Base-by-base conservation (phyloP, 1,140 invertebrate genomes). In the Luehdorfia chinensis region DNA sequence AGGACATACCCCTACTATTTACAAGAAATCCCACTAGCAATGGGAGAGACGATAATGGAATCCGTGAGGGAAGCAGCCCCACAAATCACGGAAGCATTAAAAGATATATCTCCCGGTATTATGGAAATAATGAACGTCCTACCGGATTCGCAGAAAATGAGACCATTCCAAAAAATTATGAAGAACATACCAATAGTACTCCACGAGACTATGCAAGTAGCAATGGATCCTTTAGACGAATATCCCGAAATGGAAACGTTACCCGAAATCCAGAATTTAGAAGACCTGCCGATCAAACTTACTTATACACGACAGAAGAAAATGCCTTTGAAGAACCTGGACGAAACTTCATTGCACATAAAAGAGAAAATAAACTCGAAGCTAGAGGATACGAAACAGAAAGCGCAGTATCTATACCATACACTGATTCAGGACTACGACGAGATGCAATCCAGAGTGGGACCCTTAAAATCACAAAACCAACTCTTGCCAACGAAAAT, bases 1-100 rank as follows among this genome's bases (percentile, higher is more conserved):
- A 74, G 79, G 60, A 75, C 79, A 12, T 86, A 84, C 48, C 79
- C 79, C 4, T 75, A 84, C 33, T 84, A 84, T 53, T 68, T 86
- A 16, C 81, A 86, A 69, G 79, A 86, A 66, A 86, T 86, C 50
- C 81, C 81, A 8, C 34, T 80, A 52, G 81, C 81, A 1, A 55
- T 86, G 23, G 72, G 78, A 45, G 83, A 86, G 57, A 84, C 83
- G 2, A 74, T 86, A 41, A 66, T 86, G 63, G 76, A 80, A 9
- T 72, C 77, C 32, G 60, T 86, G 45, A 75, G 68, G 55, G 79
- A 84, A 63, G 75, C 75, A 21, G 73, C 77, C 11, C 81, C 81
- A 8, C 81, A 83, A 44, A 63, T 86, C 45, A 80, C 81, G 14
- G 72, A 62, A 55, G 67, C 81, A 4, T 41, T 86, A 50, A 81